These are phyloP conservation scores for Picathartes gymnocephalus DNA, from an alignment of 2,113 vertebrate species.

Conservation along the genomic window DNA sequence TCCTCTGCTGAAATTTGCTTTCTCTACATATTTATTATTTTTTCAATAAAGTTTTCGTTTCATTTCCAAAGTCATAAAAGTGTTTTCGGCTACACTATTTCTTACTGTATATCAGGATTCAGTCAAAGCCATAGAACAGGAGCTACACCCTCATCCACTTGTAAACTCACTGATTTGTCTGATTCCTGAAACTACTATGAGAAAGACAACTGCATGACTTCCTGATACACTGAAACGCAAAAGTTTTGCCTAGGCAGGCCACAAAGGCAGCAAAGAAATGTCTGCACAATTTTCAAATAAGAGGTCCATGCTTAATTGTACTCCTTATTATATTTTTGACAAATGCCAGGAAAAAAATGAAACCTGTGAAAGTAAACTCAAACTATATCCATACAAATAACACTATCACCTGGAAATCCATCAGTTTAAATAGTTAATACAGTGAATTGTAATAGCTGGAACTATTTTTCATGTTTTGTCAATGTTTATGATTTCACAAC, in stretches of 20 bases:
- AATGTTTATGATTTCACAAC: background rate
- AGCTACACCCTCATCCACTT: background rate
- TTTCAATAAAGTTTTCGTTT: background rate
- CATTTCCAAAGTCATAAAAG: background rate
- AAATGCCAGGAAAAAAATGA: background rate
- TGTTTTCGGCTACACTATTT: background rate
- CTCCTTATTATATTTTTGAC: background rate
- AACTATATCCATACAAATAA: background rate
- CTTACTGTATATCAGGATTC: background rate
- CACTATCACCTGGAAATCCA: background rate
- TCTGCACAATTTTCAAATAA: background rate
- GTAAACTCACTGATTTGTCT: background rate
- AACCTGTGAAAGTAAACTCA: background rate
- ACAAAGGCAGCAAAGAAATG: background rate
- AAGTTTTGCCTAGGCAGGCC: background rate
- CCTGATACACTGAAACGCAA: background rate
- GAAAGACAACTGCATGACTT: background rate
- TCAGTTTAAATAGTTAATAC: background rate
- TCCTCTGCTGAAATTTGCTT: background rate
- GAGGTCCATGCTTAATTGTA: background rate
- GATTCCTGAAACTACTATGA: background rate
- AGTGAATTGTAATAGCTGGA: background rate
- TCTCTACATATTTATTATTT: background rate
- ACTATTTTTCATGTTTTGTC: background rate
- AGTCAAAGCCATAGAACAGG: background rate